A percentile compares a stretch with the other conserved stretches of the same genome.
These are phyloP conservation scores for Dendrophyllia cribrosa DNA, from an alignment of 64 coral and sea anemone species.

Conservation along the genomic window DNA sequence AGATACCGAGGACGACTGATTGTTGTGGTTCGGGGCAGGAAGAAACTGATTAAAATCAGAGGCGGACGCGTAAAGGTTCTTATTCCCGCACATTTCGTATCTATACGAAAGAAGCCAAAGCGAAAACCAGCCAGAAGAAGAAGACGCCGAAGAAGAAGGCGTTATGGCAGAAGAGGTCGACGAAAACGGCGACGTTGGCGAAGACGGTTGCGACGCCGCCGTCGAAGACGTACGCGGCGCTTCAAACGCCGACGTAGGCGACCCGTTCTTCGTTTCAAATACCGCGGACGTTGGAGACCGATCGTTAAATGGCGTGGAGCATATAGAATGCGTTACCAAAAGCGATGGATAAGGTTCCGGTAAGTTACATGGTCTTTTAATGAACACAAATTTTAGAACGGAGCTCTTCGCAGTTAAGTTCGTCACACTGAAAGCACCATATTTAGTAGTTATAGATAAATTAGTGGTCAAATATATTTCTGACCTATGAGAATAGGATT, in stretches of 20 bases:
- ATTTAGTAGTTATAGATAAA: too few relatives aligned
- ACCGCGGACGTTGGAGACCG: background rate
- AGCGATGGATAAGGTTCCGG: conserved; percentile 22
- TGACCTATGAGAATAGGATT: too few relatives aligned
- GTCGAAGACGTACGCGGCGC: conserved; percentile 39
- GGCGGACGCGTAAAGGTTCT: background rate
- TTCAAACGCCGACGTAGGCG: conserved; percentile 7
- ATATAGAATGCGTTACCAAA: background rate
- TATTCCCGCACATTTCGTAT: background rate
- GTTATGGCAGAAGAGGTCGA: conserved; percentile 13
- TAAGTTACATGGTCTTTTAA: background rate
- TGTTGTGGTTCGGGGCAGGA: background rate
- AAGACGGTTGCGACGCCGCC: conserved; percentile 11
- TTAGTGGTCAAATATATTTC: too few relatives aligned
- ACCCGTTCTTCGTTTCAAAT: background rate
- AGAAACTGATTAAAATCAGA: background rate
- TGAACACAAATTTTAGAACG: background rate
- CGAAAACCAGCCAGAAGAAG: background rate
- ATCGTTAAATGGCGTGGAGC: conserved; percentile 25
- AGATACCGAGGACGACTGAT: background rate
- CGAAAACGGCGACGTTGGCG: background rate
- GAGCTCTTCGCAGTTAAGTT: too few relatives aligned
- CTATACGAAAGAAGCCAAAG: background rate
- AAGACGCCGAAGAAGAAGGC: background rate
- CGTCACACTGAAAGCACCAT: too few relatives aligned